Evolutionary conservation across 1,140 invertebrate species (phyloP), one percentile per base, ranked within the genome.

Genomic region (Diplogasteroides magnus): DNA sequence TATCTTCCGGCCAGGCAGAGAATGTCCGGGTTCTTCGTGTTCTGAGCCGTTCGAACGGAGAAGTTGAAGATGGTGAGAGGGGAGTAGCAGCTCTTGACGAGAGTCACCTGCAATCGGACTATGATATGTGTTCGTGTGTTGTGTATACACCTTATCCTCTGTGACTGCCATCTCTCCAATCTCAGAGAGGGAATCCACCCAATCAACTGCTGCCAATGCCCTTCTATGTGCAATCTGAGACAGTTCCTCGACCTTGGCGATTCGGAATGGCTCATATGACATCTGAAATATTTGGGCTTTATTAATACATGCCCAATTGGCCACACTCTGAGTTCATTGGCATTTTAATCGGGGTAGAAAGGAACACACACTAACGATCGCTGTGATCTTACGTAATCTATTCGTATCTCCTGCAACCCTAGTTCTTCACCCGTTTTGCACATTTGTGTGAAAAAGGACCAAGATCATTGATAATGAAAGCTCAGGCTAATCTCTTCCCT

Each of bases 11-110:
- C 77, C 2, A 81, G 71, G 64, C 79, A 81, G 11, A 81, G 63
- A 66, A 81, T 82, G 71, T 81, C 81, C 2, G 77, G 75, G 71
- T 83, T 82, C 61, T 80, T 74, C 14, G 81, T 82, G 62, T 83
- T 83, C 66, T 81, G 79, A 2, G 76, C 79, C 15, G 79, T 81
- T 32, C 79, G 37, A 1, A 79, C 81, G n/a, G 81, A 79, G 61
- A 82, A 77, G 59, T 81, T 81, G 76, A 81, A 81, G 56, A 81
- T 82, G 11, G 81, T 81, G 25, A 81, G 64, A 14, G 79, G 79
- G 1, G 78, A 78, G 28, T 83, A 81, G 62, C 79, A 82, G 25
- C 71, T 31, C 48, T 81, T 81, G 1, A 82, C 77, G 27, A 81
- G 61, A 2, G 81, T 64, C 19, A 72, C 66, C 66, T 68, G 66